Percentiles rank a stretch among this genome's conserved stretches.
Conservation (phyloP, 2,797 vertebrate genomes). For the Gastrophryne carolinensis region DNA sequence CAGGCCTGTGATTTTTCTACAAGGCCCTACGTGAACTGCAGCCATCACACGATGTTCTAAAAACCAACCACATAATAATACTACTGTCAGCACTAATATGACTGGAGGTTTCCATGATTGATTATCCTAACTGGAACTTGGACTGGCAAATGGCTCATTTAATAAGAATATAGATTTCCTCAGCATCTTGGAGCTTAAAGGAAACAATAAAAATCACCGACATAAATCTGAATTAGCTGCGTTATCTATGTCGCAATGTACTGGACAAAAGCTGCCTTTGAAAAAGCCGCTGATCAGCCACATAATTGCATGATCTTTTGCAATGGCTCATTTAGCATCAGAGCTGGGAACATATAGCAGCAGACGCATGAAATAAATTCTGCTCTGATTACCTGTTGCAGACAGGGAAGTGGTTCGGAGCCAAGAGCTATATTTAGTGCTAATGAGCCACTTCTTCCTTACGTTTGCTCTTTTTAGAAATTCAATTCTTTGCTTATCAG, state of each 20-base stretch:
- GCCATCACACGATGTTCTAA: background rate
- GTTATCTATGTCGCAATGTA: background rate
- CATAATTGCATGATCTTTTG: conserved; percentile 27
- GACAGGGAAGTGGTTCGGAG: conserved; percentile 24
- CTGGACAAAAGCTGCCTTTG: conserved; percentile 10
- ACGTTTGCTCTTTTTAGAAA: background rate
- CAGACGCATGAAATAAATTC: conserved; percentile 4
- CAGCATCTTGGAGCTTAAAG: conserved; percentile 21
- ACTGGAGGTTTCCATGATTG: background rate
- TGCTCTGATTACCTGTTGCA: conserved; percentile 6
- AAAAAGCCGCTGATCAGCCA: background rate
- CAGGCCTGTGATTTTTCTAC: background rate
- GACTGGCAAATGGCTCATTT: conserved; percentile 7
- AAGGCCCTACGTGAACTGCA: background rate
- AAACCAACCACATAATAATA: background rate
- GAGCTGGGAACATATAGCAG: background rate
- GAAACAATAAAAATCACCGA: conserved; percentile 1
- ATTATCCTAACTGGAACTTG: background rate
- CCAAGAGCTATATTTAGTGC: background rate
- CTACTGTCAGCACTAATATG: background rate
- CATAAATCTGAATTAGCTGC: conserved; percentile 15
- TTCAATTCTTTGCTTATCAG: too few relatives aligned
- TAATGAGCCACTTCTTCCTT: conserved; percentile 13
- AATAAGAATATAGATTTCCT: background rate
- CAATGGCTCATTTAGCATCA: conserved; percentile 33